Conservation (phyloP, 2,888 invertebrate species). For the Andrena fulva region DNA sequence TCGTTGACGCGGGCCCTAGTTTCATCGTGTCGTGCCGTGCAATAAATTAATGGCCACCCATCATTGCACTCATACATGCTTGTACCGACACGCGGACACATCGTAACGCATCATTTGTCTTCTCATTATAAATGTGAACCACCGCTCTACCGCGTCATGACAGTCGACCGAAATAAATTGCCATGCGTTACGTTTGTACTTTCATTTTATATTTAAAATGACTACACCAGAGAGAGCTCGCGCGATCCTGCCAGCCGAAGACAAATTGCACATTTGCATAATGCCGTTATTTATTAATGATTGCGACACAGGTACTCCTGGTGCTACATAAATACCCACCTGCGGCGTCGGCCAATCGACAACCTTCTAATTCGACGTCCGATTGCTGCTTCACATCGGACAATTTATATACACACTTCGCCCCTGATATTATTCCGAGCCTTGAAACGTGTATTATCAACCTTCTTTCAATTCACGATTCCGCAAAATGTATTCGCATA, state of each 20-base stretch:
- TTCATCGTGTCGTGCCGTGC: slow-evolving; percentile 63
- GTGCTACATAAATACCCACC: slow-evolving; percentile 71
- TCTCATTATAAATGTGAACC: slow-evolving; percentile 79
- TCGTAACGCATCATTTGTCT: slow-evolving; percentile 77
- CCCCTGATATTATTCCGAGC: slow-evolving; percentile 30
- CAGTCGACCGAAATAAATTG: slow-evolving; percentile 77
- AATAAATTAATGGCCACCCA: slow-evolving; percentile 74
- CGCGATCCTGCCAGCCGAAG: slow-evolving; percentile 68
- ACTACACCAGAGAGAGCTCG: slow-evolving; percentile 60
- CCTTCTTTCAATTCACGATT: slow-evolving; percentile 13
- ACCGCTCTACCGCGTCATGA: slow-evolving; percentile 72
- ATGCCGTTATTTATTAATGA: slow-evolving; percentile 82
- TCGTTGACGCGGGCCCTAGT: slow-evolving; percentile 67
- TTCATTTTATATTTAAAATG: slow-evolving; percentile 82
- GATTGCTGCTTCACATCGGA: slow-evolving; percentile 43
- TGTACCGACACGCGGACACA: slow-evolving; percentile 65
- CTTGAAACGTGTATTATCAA: slow-evolving; percentile 22
- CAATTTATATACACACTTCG: slow-evolving; percentile 47
- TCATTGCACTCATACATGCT: slow-evolving; percentile 71
- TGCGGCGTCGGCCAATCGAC: slow-evolving; percentile 70
- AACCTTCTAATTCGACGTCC: slow-evolving; percentile 72
- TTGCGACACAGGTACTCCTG: slow-evolving; percentile 66
- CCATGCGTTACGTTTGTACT: slow-evolving; percentile 80
- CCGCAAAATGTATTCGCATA: neutral
- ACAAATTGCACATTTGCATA: slow-evolving; percentile 83